Conservation (phyloP, 1,140 invertebrate genomes). For the Psilanteris sp. region DNA sequence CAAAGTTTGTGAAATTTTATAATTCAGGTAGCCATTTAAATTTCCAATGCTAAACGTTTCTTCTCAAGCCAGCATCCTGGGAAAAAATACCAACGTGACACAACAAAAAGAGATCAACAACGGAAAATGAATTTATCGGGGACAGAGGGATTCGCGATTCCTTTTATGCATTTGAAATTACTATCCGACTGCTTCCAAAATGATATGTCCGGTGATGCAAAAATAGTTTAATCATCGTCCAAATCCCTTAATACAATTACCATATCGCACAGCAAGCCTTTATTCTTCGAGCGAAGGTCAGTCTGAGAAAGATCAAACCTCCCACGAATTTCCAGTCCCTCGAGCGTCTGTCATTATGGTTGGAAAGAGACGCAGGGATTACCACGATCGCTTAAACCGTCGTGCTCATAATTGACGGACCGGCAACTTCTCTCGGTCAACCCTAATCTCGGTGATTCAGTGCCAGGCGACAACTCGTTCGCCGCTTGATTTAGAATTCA, state of each 20-base stretch:
- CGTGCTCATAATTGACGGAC: slow-evolving; percentile 65
- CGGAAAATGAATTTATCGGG: slow-evolving; percentile 8
- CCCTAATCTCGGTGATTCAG: slow-evolving; percentile 58
- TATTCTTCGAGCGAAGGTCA: slow-evolving; percentile 56
- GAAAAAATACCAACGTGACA: slow-evolving; percentile 9
- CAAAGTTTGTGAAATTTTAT: too few species aligned
- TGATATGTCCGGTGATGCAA: slow-evolving; percentile 40
- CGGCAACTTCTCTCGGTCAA: slow-evolving; percentile 37
- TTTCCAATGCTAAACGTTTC: slow-evolving; percentile 10
- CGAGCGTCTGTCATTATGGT: slow-evolving; percentile 69
- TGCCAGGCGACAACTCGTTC: slow-evolving; percentile 48
- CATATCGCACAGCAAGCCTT: slow-evolving; percentile 49
- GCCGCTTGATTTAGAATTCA: slow-evolving; percentile 43
- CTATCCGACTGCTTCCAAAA: slow-evolving; percentile 29
- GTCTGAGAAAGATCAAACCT: slow-evolving; percentile 65
- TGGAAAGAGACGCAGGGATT: slow-evolving; percentile 67
- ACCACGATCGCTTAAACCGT: slow-evolving; percentile 68
- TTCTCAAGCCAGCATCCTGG: neutral
- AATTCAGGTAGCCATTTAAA: slow-evolving; percentile 9
- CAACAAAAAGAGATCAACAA: slow-evolving; percentile 1
- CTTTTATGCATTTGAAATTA: slow-evolving; percentile 31
- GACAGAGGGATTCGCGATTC: slow-evolving; percentile 26
- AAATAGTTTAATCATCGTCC: slow-evolving; percentile 58
- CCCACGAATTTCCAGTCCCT: slow-evolving; percentile 70
- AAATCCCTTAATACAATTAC: slow-evolving; percentile 61